These are phyloP conservation scores for Uromys caudimaculatus DNA, from an alignment of 2,797 vertebrate species.

Conservation along the genomic window DNA sequence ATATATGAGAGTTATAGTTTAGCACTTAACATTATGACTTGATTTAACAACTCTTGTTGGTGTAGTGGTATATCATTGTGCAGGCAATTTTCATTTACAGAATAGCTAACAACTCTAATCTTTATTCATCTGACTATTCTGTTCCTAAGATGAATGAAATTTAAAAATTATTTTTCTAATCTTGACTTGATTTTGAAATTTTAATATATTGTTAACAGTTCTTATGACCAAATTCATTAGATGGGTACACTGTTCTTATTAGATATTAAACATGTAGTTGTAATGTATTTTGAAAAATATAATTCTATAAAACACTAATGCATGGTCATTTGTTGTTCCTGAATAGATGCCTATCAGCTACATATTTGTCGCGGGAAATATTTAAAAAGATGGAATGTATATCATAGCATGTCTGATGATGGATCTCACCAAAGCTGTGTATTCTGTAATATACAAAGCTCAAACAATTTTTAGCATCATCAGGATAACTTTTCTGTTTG, in stretches of 20 bases:
- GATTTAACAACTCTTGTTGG: neutral
- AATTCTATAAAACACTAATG: neutral
- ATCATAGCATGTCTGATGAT: too few species aligned
- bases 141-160: neutral
- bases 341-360: neutral
- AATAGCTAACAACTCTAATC: neutral
- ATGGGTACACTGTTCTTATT: neutral
- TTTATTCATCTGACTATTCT: neutral
- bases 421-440: too few species aligned
- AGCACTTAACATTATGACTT: neutral
- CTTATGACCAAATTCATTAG: neutral
- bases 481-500: too few species aligned
- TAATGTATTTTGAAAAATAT: neutral
- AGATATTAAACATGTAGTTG: neutral
- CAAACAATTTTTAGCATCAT: too few species aligned
- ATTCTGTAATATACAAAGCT: too few species aligned
- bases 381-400: too few species aligned
- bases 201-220: neutral
- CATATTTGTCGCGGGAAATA: too few species aligned
- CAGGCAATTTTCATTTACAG: conserved; percentile 9
- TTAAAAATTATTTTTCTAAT: conserved; percentile 4
- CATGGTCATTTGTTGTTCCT: neutral
- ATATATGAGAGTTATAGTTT: neutral
- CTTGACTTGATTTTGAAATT: neutral
- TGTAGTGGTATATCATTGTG: conserved; percentile 8